These are phyloP conservation scores for Trissolcus japonicus DNA, from an alignment of 2,888 invertebrate species.

Conservation along the genomic window DNA sequence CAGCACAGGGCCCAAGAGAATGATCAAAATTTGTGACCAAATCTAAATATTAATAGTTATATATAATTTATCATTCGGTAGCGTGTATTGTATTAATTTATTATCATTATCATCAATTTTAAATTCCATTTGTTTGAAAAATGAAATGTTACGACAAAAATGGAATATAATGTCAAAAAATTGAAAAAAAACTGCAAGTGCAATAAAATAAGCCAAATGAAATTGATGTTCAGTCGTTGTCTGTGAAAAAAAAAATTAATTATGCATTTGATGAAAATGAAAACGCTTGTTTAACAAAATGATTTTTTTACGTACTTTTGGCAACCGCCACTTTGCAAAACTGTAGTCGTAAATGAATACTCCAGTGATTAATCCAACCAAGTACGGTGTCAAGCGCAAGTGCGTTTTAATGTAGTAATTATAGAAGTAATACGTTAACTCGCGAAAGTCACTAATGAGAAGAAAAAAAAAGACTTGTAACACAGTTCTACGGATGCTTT, in stretches of 20 bases:
- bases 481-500: conserved; percentile 37
- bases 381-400: conserved; percentile 62
- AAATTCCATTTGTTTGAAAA: background rate
- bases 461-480: conserved; percentile 38
- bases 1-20: conserved; percentile 58
- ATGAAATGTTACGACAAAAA: too few relatives aligned
- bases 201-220: conserved; percentile 37
- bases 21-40: conserved; percentile 61
- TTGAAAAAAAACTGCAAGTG: conserved; percentile 6
- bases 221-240: conserved; percentile 20
- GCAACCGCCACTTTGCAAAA: conserved; percentile 61
- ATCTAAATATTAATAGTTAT: conserved; percentile 54
- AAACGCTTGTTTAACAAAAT: conserved; percentile 7
- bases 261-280: conserved; percentile 17
- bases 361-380: conserved; percentile 64
- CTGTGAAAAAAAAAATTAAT: conserved; percentile 6
- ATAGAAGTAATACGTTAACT: conserved; percentile 60
- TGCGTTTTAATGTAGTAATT: conserved; percentile 64
- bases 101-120: background rate
- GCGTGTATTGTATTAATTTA: conserved; percentile 27
- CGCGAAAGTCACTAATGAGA: conserved; percentile 31
- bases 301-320: conserved; percentile 60
- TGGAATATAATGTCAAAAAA: background rate
- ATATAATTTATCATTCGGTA: conserved; percentile 17
- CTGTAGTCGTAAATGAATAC: conserved; percentile 64